A percentile compares a stretch with the other conserved stretches of the same genome.
Evolutionary conservation across 2,113 vertebrate species (phyloP).

Genomic region (Leuciscus idus): DNA sequence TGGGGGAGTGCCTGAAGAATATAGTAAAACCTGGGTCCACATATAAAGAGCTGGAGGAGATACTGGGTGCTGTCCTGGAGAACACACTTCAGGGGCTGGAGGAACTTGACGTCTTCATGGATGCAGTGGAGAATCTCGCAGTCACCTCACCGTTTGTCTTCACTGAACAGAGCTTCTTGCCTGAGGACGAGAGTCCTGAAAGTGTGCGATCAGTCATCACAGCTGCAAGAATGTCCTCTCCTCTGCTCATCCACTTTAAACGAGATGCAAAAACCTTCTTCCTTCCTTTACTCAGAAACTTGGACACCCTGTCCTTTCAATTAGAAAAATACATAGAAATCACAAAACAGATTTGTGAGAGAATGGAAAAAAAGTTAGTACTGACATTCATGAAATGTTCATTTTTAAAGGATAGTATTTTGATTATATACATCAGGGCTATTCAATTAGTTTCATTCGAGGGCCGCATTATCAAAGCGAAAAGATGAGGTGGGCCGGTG

Average conservation of each 20-base stretch:
- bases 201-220: slow-evolving; percentile 57
- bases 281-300: slow-evolving; percentile 62
- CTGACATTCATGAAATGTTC: not conserved
- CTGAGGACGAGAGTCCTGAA: slow-evolving; percentile 37
- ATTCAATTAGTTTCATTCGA: too few species aligned
- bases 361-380: slow-evolving; percentile 49
- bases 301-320: slow-evolving; percentile 65
- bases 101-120: slow-evolving; percentile 67
- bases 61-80: slow-evolving; percentile 62
- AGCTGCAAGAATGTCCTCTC: slow-evolving; percentile 56
- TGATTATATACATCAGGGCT: not conserved
- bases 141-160: slow-evolving; percentile 73
- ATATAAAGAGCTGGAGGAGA: slow-evolving; percentile 56
- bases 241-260: slow-evolving; percentile 70
- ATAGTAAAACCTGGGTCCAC: slow-evolving; percentile 22
- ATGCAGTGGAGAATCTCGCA: slow-evolving; percentile 73
- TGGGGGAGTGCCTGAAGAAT: slow-evolving; percentile 57
- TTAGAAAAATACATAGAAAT: slow-evolving; percentile 68
- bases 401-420: not conserved
- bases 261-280: slow-evolving; percentile 66
- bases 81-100: slow-evolving; percentile 64
- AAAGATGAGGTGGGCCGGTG: too few species aligned
- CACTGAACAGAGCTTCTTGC: slow-evolving; percentile 52
- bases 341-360: slow-evolving; percentile 60
- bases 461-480: too few species aligned